Evolutionary conservation across 2,888 invertebrate genomes (phyloP).

Genomic region (Patella depressa): DNA sequence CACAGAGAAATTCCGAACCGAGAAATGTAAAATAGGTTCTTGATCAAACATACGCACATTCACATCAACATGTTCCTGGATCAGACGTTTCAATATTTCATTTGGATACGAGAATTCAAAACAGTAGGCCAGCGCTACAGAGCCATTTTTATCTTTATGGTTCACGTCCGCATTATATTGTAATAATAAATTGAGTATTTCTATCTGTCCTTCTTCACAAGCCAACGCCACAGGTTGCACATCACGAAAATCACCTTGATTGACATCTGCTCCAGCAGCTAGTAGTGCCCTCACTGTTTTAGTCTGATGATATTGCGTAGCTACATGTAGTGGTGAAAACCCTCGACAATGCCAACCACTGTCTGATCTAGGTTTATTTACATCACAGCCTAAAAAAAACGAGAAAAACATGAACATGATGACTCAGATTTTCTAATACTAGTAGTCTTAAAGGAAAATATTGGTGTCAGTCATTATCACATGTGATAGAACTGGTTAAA

Average conservation of each 20-base stretch:
- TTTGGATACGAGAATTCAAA: conserved; percentile 3
- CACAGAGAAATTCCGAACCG: not conserved
- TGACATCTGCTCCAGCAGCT: not conserved
- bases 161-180: not conserved
- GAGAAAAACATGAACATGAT: too few relatives aligned
- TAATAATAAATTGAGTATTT: not conserved
- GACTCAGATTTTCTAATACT: too few relatives aligned
- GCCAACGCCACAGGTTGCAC: not conserved
- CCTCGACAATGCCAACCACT: conserved; percentile 2
- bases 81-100: not conserved
- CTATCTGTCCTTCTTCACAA: conserved; percentile 3
- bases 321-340: not conserved
- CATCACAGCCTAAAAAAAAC: not conserved
- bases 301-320: not conserved
- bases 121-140: not conserved
- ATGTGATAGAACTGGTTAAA: too few relatives aligned
- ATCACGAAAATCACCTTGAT: not conserved
- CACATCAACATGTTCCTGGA: not conserved
- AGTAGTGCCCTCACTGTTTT: not conserved
- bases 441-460: too few relatives aligned
- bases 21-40: not conserved
- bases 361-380: not conserved
- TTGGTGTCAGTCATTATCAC: too few relatives aligned
- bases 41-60: not conserved
- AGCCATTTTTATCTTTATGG: not conserved